Evolutionary conservation across 2,888 invertebrate genomes (phyloP), one percentile per base, ranked within the genome.

Genomic region (Arctia plantaginis): DNA sequence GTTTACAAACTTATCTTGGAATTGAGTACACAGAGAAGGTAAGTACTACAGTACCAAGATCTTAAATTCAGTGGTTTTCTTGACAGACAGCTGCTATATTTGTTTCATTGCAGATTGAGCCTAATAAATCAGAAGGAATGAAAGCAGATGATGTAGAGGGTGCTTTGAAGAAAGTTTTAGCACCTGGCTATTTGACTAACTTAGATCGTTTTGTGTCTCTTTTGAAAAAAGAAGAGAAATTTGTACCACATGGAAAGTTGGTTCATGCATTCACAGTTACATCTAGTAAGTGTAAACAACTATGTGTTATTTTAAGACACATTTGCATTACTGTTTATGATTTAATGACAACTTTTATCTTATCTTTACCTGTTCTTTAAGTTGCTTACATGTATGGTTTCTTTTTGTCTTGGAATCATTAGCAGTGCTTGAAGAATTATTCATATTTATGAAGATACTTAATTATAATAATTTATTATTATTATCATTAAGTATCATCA

Each of bases 1-100:
- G 97, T 78, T 95, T 99, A 76, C 97, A 97, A 85, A 98, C 98
- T 72, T 99, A 98, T 89, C 93, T 99, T 71, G 97, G 97, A 72
- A 96, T 98, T 84, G 96, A 96, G 69, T 98, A 98, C 89, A 94
- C 96, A 18, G 97, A 97, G 72, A 97, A 97, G 93, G 96, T 97
- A 77, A 66, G 30, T 41, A 23, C 35, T 6, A 18, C 23, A 3
- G 18, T 15, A 20, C 4, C 39, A 51, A 51, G 35, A 12, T 15
- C 10, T 30, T 47, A 20, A n/a, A 6, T 47, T 67, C 10, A 30
- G 10, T 27, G 20, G 7, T 33, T 35, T 44, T 30, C 7, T 47
- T 47, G 30, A 23, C 30, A 67, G 47, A 47, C 12, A 47, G 23
- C 47, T 47, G 39, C 39, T 18, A 18, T 18, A 8, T 35, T 1